Percentiles rank a stretch among this genome's conserved stretches.
Conservation (phyloP, 2,113 vertebrate species). For the Nansenia antarctica region DNA sequence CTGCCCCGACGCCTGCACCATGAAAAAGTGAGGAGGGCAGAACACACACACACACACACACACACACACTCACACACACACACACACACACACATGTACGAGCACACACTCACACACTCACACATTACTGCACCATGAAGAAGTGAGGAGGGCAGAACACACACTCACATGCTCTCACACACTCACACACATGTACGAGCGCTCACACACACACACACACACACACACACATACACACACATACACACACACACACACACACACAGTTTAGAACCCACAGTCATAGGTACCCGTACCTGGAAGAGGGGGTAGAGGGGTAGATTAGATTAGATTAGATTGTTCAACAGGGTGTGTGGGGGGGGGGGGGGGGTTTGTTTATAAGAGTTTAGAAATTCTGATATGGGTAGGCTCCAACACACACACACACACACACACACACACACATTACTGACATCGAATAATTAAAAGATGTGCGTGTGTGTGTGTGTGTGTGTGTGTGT, state of each 20-base stretch:
- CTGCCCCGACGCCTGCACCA: conserved; percentile 92
- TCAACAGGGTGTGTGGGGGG: too few relatives aligned
- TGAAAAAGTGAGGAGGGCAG: conserved; percentile 87
- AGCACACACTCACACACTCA: not conserved
- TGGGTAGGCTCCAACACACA: too few relatives aligned
- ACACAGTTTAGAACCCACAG: conserved; percentile 26
- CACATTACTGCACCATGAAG: conserved; percentile 88
- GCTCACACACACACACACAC: not conserved
- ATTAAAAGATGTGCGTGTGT: too few relatives aligned
- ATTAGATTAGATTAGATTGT: too few relatives aligned
- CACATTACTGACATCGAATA: not conserved
- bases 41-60: too few relatives aligned
- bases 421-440: too few relatives aligned
- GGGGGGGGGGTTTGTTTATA: too few relatives aligned
- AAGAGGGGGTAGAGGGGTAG: not conserved
- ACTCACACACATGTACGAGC: not conserved
- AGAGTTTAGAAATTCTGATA: too few relatives aligned
- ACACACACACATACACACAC: not conserved
- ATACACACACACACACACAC: conserved; percentile 98
- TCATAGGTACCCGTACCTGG: conserved; percentile 59
- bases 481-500: not conserved
- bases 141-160: conserved; percentile 82
- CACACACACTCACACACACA: not conserved
- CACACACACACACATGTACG: not conserved
- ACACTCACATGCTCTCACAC: too few relatives aligned